These are phyloP conservation scores for Lampris incognitus DNA, from an alignment of 2,113 vertebrate species.

Conservation along the genomic window DNA sequence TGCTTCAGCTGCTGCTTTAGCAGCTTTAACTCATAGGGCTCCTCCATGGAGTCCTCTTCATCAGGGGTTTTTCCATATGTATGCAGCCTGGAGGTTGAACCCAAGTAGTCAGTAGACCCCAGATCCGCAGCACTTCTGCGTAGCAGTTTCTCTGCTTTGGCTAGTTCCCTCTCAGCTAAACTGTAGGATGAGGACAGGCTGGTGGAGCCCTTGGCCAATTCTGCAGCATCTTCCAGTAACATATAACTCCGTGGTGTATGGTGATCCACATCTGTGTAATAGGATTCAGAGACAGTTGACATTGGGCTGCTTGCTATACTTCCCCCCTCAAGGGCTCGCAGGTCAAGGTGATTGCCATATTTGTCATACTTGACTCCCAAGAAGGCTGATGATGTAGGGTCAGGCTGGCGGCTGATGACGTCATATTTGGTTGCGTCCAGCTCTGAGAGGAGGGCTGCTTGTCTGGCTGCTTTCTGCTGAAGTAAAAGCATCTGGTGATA, in stretches of 20 bases:
- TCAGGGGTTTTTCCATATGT: conserved; percentile 94
- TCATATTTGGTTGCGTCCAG: conserved; percentile 97
- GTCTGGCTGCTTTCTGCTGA: conserved; percentile 92
- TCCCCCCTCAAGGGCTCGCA: conserved; percentile 90
- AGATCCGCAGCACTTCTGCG: conserved; percentile 87
- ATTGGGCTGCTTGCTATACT: conserved; percentile 93
- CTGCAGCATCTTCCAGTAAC: conserved; percentile 94
- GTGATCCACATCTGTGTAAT: conserved; percentile 94
- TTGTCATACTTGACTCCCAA: conserved; percentile 94
- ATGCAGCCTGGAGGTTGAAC: conserved; percentile 90
- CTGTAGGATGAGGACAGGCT: conserved; percentile 89
- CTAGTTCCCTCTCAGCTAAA: conserved; percentile 93
- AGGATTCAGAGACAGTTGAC: conserved; percentile 94
- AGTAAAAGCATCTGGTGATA: conserved; percentile 94
- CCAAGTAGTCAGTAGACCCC: conserved; percentile 90
- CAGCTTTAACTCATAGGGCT: conserved; percentile 96
- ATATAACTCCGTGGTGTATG: conserved; percentile 93
- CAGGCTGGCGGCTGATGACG: conserved; percentile 91
- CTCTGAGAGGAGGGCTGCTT: conserved; percentile 87
- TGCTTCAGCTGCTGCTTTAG: conserved; percentile 98
- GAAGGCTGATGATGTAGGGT: conserved; percentile 88
- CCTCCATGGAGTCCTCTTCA: conserved; percentile 97
- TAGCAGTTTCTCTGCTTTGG: conserved; percentile 93
- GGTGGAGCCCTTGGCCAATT: conserved; percentile 90
- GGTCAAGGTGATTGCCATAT: conserved; percentile 92